Conservation (phyloP, 2,113 vertebrate species). For the Anoura caudifer region DNA sequence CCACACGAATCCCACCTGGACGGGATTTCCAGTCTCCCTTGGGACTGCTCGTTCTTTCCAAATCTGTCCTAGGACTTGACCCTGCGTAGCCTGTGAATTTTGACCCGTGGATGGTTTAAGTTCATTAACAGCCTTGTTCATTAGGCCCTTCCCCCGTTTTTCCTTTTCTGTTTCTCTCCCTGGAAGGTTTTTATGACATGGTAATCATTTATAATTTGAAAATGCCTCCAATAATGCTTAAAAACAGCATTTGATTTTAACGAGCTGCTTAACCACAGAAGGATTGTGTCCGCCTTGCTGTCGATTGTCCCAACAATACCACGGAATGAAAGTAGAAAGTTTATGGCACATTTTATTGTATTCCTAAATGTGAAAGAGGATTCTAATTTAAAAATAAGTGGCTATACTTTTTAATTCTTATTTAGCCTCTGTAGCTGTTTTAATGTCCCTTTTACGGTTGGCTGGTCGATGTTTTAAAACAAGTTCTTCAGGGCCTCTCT, state of each 20-base stretch:
- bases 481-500: constrained; percentile 79
- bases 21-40: background rate
- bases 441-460: constrained; percentile 80
- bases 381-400: constrained; percentile 73
- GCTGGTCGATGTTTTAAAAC: constrained; percentile 80
- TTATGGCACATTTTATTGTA: constrained; percentile 85
- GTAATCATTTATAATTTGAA: constrained; percentile 40
- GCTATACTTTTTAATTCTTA: constrained; percentile 83
- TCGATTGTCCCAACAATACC: constrained; percentile 78
- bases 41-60: background rate
- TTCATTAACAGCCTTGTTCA: constrained; percentile 23
- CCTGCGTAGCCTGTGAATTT: background rate
- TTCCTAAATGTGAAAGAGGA: constrained; percentile 82
- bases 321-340: constrained; percentile 85
- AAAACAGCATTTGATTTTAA: constrained; percentile 49
- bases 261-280: constrained; percentile 18
- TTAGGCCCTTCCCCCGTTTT: background rate
- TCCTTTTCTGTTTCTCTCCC: constrained; percentile 12
- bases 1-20: background rate
- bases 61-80: background rate
- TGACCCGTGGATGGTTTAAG: background rate
- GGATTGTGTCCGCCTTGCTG: constrained; percentile 34
- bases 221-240: constrained; percentile 18
- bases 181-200: background rate
- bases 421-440: constrained; percentile 81